Conservation (phyloP, 2,888 invertebrate species). For the Coelopa pilipes region DNA sequence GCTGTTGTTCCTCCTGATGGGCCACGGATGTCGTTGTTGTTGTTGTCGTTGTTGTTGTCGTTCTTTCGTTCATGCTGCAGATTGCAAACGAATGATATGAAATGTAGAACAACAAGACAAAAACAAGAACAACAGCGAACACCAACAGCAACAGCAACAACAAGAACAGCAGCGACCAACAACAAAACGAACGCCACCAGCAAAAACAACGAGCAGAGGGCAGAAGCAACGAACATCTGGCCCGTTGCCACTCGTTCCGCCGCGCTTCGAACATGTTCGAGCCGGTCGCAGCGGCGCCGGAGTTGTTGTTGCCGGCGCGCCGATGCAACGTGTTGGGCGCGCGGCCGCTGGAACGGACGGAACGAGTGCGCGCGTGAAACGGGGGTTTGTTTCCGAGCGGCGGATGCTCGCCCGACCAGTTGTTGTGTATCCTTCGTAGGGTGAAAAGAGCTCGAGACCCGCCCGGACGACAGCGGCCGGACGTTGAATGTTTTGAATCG, state of each 20-base stretch:
- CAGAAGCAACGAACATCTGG: slow-evolving; percentile 40
- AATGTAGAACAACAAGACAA: slow-evolving; percentile 34
- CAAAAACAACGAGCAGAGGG: too few relatives aligned
- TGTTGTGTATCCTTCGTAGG: slow-evolving; percentile 68
- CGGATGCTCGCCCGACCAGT: slow-evolving; percentile 62
- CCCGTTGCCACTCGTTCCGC: slow-evolving; percentile 28
- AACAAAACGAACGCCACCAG: slow-evolving; percentile 38
- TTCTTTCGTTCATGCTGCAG: slow-evolving; percentile 18
- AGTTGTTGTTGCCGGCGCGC: slow-evolving; percentile 36
- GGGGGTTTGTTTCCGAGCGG: slow-evolving; percentile 60
- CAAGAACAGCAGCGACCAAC: slow-evolving; percentile 30
- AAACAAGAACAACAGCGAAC: slow-evolving; percentile 35
- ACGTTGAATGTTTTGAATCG: slow-evolving; percentile 45
- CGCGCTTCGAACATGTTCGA: slow-evolving; percentile 34
- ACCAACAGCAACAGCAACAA: slow-evolving; percentile 27
- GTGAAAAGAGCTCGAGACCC: slow-evolving; percentile 65
- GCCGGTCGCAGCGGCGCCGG: slow-evolving; percentile 11
- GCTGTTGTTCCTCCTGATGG: too few relatives aligned
- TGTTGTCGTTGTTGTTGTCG: not conserved
- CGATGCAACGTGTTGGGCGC: slow-evolving; percentile 5
- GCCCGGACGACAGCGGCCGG: slow-evolving; percentile 60
- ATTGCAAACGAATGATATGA: slow-evolving; percentile 30
- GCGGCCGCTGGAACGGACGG: slow-evolving; percentile 14
- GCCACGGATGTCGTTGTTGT: slow-evolving; percentile 17
- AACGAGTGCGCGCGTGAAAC: slow-evolving; percentile 39